Percentiles rank a stretch among this genome's conserved stretches.
These are phyloP conservation scores for Gallinago paraguaiae DNA, from an alignment of 2,113 vertebrate species.

Conservation along the genomic window DNA sequence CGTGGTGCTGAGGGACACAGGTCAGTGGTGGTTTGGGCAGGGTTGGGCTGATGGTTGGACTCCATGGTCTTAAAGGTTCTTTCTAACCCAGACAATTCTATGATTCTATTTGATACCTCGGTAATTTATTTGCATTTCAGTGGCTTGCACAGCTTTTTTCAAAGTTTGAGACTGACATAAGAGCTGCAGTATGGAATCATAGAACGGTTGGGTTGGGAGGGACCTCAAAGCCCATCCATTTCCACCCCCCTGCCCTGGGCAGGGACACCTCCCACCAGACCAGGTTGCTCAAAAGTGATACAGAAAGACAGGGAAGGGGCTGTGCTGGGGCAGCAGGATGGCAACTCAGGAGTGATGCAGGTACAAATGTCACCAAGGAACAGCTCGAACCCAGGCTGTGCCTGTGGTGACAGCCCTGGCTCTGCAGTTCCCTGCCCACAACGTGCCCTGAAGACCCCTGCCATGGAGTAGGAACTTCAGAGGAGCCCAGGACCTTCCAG, in stretches of 20 bases:
- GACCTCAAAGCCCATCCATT: not conserved
- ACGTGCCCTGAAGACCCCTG: accelerated
- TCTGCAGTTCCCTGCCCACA: not conserved
- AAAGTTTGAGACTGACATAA: accelerated
- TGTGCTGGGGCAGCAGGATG: not conserved
- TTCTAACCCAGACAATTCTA: not conserved
- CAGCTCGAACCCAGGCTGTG: not conserved
- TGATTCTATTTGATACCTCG: not conserved
- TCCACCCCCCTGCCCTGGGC: not conserved
- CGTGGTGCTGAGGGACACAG: not conserved
- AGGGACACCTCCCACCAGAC: not conserved
- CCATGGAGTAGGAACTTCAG: accelerated
- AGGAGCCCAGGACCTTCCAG: not conserved
- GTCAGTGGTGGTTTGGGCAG: not conserved
- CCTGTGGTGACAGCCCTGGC: not conserved
- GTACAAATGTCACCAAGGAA: not conserved
- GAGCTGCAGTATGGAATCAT: not conserved
- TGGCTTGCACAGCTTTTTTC: not conserved
- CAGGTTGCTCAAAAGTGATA: not conserved
- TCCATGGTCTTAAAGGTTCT: not conserved
- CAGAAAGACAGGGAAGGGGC: not conserved
- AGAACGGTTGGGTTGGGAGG: not conserved
- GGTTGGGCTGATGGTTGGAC: not conserved
- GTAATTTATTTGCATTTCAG: not conserved
- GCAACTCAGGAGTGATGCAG: accelerated